phyloP scores from a whole-genome alignment of 2,888 invertebrate species.

The Diarsia mendica region DNA sequence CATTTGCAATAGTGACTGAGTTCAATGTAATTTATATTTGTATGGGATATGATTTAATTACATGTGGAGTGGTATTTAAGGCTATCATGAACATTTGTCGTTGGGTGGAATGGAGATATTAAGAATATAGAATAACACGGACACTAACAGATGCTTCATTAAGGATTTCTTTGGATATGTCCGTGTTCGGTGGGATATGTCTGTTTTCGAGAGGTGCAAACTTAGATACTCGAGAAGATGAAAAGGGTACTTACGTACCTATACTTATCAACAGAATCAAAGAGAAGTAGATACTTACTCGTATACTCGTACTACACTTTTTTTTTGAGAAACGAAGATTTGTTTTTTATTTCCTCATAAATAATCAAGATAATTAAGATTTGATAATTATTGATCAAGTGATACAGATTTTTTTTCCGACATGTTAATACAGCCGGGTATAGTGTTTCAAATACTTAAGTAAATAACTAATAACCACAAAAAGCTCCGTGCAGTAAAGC shows the following conservation, averaged over 20 bases:
- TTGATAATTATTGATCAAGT: background rate
- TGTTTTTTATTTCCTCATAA: no score
- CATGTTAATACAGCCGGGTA: no score
- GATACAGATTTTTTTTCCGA: background rate
- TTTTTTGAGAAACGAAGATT: no score
- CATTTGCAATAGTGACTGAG: slow-evolving; percentile 38
- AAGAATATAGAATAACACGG: background rate
- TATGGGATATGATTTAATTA: slow-evolving; percentile 25
- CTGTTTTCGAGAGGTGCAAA: background rate
- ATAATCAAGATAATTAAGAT: no score
- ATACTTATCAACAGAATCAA: slow-evolving; percentile 2
- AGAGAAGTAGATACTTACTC: background rate
- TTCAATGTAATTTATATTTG: slow-evolving; percentile 31
- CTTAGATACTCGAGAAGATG: background rate
- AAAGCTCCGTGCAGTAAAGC: background rate
- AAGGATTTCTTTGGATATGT: background rate
- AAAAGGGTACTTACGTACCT: background rate
- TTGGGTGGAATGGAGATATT: no score
- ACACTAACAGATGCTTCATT: background rate
- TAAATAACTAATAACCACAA: background rate
- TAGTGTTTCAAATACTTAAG: background rate
- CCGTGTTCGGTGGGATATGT: background rate
- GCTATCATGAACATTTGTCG: background rate
- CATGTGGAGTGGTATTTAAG: background rate
- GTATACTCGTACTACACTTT: no score